Percentiles rank a stretch among this genome's conserved stretches.
These are phyloP conservation scores for Mormoops blainvillei DNA, from an alignment of 2,113 vertebrate genomes.

Conservation along the genomic window DNA sequence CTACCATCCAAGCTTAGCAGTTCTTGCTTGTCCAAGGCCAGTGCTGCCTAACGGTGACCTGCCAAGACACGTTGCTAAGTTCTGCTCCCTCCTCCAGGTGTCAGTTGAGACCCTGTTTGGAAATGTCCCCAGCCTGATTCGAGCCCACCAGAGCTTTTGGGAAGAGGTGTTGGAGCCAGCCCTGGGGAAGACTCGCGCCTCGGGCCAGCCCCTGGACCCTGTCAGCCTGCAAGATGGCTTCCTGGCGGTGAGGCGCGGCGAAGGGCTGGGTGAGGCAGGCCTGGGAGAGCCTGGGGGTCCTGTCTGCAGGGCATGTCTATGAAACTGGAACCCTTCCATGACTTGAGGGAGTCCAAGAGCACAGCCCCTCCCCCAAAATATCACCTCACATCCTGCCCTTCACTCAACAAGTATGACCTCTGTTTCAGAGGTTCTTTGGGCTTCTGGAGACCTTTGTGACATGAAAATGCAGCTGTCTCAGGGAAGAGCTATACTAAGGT, in stretches of 20 bases:
- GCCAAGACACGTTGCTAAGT: background rate
- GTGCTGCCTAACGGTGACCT: background rate
- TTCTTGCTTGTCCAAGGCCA: background rate
- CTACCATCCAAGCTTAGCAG: background rate
- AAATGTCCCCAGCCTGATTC: slow-evolving; percentile 82
- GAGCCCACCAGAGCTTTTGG: slow-evolving; percentile 84
- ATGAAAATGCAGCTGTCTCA: background rate
- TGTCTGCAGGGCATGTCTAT: background rate
- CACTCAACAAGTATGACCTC: background rate
- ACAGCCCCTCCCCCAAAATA: background rate
- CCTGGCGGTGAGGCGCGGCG: slow-evolving; percentile 76
- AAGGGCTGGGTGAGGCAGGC: background rate
- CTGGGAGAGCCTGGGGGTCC: background rate
- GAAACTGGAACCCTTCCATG: too few species aligned
- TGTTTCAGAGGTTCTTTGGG: background rate
- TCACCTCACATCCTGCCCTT: background rate
- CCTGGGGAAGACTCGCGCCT: slow-evolving; percentile 76
- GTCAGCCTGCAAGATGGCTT: slow-evolving; percentile 81
- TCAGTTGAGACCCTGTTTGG: slow-evolving; percentile 81
- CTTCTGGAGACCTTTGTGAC: background rate
- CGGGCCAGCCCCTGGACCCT: slow-evolving; percentile 84
- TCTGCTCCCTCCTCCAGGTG: slow-evolving; percentile 62
- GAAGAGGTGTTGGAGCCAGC: slow-evolving; percentile 83
- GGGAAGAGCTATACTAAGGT: background rate
- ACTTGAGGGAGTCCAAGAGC: background rate